A percentile compares a stretch with the other conserved stretches of the same genome.
phyloP scores from a whole-genome alignment of 2,888 invertebrate species.

The Aspidiotus destructor region DNA sequence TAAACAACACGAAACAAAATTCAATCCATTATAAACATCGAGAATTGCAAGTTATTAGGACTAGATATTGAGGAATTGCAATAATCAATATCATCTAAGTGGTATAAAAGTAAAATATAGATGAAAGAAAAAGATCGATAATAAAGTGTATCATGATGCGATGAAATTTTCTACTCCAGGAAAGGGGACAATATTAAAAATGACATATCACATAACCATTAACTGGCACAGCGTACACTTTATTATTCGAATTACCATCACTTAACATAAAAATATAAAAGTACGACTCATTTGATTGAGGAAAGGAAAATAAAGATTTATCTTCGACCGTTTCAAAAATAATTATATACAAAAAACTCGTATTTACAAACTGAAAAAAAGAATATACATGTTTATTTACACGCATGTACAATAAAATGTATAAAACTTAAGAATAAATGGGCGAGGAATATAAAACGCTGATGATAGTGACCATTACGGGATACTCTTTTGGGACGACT shows the following conservation, averaged over 20 bases:
- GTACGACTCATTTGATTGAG: neutral
- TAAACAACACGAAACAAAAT: conserved; percentile 5
- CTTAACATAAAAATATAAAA: conserved; percentile 2
- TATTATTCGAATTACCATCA: conserved; percentile 12
- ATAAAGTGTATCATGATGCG: conserved; percentile 26
- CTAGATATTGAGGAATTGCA: conserved; percentile 33
- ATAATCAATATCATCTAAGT: conserved; percentile 30
- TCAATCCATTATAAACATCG: conserved; percentile 14
- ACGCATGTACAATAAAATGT: conserved; percentile 5
- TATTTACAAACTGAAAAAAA: conserved; percentile 11
- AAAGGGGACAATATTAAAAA: conserved; percentile 3
- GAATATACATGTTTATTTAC: conserved; percentile 3
- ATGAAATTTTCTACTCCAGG: conserved; percentile 5
- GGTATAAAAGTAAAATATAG: conserved; percentile 28
- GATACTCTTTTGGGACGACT: neutral
- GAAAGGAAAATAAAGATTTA: neutral
- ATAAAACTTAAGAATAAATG: conserved; percentile 1
- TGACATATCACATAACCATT: conserved; percentile 23
- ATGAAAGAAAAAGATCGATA: conserved; percentile 22
- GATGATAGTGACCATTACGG: neutral
- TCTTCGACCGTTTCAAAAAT: neutral
- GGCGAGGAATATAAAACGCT: neutral
- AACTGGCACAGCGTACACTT: conserved; percentile 23
- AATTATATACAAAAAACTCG: conserved; percentile 6
- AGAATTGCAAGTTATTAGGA: conserved; percentile 27